Conservation (phyloP, 2,888 invertebrate species). For the Sussaba pulchella region DNA sequence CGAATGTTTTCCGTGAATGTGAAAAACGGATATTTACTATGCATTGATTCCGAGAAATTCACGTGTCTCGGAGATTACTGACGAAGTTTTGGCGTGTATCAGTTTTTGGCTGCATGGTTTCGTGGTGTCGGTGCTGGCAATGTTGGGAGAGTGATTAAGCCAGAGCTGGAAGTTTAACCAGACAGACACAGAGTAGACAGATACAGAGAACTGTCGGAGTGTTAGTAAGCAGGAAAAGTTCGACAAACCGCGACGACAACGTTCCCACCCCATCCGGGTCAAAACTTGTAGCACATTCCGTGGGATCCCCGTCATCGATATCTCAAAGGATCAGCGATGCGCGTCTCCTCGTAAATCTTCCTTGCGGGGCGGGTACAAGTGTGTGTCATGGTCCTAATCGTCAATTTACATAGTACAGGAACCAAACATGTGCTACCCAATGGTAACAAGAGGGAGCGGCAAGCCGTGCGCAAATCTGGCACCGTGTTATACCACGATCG, state of each 20-base stretch:
- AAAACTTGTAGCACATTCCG: conserved; percentile 50
- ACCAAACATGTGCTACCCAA: conserved; percentile 42
- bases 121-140: conserved; percentile 1
- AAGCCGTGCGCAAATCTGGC: conserved; percentile 12
- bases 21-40: conserved; percentile 38
- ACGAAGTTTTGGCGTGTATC: conserved; percentile 2
- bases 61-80: conserved; percentile 9
- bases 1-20: conserved; percentile 25
- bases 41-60: conserved; percentile 47
- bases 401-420: conserved; percentile 57
- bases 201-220: no score
- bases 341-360: background rate
- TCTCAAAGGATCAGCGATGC: conserved; percentile 37
- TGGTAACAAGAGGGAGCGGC: conserved; percentile 25
- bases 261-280: conserved; percentile 23
- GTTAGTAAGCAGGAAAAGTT: conserved; percentile 29
- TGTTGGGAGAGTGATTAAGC: no score
- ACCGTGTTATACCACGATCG: conserved; percentile 12
- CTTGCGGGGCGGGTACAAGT: background rate
- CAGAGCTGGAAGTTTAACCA: conserved; percentile 24
- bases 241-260: conserved; percentile 5
- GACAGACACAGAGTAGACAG: background rate
- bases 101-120: background rate
- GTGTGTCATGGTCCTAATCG: conserved; percentile 41
- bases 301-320: conserved; percentile 40